Percentiles rank a stretch among this genome's conserved stretches.
phyloP scores from a whole-genome alignment of 2,888 invertebrate genomes.

The Agrotis clavis region DNA sequence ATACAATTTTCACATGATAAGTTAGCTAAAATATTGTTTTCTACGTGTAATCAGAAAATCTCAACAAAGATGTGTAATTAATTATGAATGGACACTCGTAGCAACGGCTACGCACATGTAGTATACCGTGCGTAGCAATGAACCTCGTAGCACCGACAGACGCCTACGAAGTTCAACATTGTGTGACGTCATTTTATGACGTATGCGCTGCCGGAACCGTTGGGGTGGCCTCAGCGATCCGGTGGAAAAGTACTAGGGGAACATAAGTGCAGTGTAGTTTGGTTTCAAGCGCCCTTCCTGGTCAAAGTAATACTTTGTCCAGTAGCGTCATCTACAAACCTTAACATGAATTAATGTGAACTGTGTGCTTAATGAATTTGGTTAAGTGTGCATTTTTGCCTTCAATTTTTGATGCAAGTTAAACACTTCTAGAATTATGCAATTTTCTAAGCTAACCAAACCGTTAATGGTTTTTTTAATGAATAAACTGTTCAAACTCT shows the following conservation, averaged over 20 bases:
- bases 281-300: background rate
- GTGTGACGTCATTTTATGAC: constrained; percentile 20
- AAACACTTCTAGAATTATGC: no score
- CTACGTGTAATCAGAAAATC: background rate
- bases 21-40: background rate
- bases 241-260: constrained; percentile 31
- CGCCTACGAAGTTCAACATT: background rate
- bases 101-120: background rate
- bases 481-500: no score
- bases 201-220: constrained; percentile 7
- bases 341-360: background rate
- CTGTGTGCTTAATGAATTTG: no score
- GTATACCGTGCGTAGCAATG: background rate
- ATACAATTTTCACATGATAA: background rate
- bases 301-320: background rate
- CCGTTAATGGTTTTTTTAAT: no score
- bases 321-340: background rate
- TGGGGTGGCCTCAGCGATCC: constrained; percentile 27
- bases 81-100: background rate
- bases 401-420: no score
- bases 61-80: background rate
- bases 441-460: no score
- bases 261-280: background rate
- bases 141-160: background rate
- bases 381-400: no score